phyloP scores from a whole-genome alignment of 1,140 invertebrate genomes.

The Micrasema minimum region DNA sequence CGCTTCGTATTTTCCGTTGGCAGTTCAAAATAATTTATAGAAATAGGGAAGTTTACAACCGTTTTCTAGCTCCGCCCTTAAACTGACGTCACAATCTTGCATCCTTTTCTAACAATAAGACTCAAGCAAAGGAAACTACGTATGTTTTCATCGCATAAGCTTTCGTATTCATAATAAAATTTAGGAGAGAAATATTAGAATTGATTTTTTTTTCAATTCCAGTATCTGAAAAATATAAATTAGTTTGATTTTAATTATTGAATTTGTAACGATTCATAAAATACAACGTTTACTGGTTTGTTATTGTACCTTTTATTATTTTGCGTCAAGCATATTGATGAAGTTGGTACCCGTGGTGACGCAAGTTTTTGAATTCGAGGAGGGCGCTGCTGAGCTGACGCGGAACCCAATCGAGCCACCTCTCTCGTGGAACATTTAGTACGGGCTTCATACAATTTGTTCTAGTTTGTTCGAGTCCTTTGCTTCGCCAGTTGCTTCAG shows the following conservation, averaged over 20 bases:
- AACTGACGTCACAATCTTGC: background rate
- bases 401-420: conserved; percentile 63
- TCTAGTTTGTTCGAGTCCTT: conserved; percentile 66
- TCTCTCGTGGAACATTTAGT: conserved; percentile 65
- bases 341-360: conserved; percentile 55
- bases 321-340: conserved; percentile 25
- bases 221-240: no score
- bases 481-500: conserved; percentile 66
- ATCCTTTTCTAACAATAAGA: conserved; percentile 27
- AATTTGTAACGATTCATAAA: background rate
- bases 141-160: conserved; percentile 4
- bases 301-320: background rate
- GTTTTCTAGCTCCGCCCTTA: conserved; percentile 37
- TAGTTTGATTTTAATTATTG: background rate
- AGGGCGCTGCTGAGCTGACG: conserved; percentile 55
- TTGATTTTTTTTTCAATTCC: no score
- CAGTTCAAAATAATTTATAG: conserved; percentile 26
- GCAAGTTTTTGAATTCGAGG: conserved; percentile 53
- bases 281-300: background rate
- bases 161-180: conserved; percentile 12
- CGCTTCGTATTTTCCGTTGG: conserved; percentile 25
- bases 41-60: conserved; percentile 37
- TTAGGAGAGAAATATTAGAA: no score
- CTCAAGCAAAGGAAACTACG: no score
- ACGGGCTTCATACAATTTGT: conserved; percentile 68